Evolutionary conservation across 2,113 vertebrate genomes (phyloP).

Genomic region (Nymphicus hollandicus): DNA sequence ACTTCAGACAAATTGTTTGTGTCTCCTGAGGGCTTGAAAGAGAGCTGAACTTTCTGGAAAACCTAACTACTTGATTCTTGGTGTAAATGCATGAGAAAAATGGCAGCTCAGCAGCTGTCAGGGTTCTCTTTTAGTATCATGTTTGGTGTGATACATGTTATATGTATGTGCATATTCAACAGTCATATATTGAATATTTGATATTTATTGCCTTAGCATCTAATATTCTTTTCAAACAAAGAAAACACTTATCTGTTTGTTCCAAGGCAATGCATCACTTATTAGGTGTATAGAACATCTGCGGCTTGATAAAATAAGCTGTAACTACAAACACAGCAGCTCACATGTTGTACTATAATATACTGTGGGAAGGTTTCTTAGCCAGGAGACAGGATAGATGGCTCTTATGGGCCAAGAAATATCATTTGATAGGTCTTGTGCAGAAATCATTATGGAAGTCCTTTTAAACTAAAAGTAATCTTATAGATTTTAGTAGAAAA

Average conservation of each 20-base stretch:
- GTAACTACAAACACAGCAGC: conserved; percentile 15
- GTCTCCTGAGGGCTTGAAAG: not conserved
- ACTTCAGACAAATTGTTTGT: not conserved
- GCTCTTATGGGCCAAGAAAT: not conserved
- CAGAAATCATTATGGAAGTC: conserved; percentile 44
- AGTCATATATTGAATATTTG: not conserved
- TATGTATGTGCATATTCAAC: not conserved
- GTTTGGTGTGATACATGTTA: not conserved
- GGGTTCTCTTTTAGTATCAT: conserved; percentile 39
- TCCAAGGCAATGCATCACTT: not conserved
- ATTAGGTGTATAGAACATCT: conserved; percentile 9
- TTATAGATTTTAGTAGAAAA: conserved; percentile 53
- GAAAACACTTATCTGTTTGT: not conserved
- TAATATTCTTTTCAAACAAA: conserved; percentile 44
- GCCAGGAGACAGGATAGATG: conserved; percentile 15
- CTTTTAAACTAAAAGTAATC: conserved; percentile 53
- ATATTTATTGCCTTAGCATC: conserved; percentile 32
- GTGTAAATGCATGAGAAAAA: conserved; percentile 47
- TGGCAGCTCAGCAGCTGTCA: conserved; percentile 17
- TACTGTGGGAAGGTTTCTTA: conserved; percentile 24
- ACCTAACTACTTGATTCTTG: not conserved
- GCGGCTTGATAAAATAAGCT: conserved; percentile 15
- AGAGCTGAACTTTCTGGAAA: not conserved
- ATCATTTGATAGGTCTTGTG: conserved; percentile 5
- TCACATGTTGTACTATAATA: not conserved